phyloP scores from a whole-genome alignment of 2,797 vertebrate species.

The Lepidocolaptes lacrymiger region DNA sequence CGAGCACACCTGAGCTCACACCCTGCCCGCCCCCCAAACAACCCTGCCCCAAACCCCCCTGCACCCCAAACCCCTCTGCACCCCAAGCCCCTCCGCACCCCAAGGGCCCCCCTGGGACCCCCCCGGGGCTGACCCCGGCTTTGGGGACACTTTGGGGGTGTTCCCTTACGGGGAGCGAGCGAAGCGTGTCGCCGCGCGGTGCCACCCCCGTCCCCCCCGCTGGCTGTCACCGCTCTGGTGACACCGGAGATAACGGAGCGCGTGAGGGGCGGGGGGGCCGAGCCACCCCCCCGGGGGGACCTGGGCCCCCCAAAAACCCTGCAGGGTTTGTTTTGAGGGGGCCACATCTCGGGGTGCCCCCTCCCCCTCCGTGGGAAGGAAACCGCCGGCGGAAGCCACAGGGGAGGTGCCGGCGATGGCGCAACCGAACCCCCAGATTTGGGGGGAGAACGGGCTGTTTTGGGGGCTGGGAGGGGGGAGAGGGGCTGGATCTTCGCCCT shows the following conservation, averaged over 20 bases:
- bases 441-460: neutral
- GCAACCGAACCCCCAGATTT: neutral
- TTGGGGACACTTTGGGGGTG: neutral
- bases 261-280: neutral
- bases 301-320: rapidly evolving
- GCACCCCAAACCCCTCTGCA: no score
- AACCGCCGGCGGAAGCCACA: neutral
- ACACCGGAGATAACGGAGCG: neutral
- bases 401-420: neutral
- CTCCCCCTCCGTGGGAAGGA: neutral
- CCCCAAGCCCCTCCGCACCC: no score
- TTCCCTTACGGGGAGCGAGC: rapidly evolving
- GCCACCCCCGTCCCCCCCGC: neutral
- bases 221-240: neutral
- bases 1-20: rapidly evolving
- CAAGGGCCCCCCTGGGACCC: no score
- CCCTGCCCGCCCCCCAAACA: no score
- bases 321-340: rapidly evolving
- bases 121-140: neutral
- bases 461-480: neutral
- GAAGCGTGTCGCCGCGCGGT: rapidly evolving
- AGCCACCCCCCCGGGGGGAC: neutral
- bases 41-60: rapidly evolving
- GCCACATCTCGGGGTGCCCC: neutral
- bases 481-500: neutral